Evolutionary conservation across 1,140 invertebrate species (phyloP).

Genomic region (Drosophila orosa): DNA sequence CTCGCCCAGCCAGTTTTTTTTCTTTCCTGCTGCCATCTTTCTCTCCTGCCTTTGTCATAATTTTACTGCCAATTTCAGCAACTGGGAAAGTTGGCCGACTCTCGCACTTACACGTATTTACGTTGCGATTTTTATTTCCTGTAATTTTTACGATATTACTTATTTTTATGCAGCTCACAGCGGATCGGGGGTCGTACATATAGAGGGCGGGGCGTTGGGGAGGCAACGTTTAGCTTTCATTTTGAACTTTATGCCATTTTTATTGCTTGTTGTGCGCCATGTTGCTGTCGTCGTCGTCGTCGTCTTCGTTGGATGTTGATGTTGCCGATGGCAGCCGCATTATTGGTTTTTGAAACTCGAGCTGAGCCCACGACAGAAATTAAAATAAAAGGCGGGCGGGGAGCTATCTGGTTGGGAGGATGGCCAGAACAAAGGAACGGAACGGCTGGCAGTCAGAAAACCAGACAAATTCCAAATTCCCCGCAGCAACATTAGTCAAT

Average conservation of each 20-base stretch:
- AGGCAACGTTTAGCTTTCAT: constrained; percentile 72
- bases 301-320: constrained; percentile 14
- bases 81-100: constrained; percentile 74
- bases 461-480: constrained; percentile 35
- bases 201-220: constrained; percentile 14
- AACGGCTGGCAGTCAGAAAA: constrained; percentile 4
- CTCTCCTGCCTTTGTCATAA: constrained; percentile 60
- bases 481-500: constrained; percentile 52
- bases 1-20: constrained; percentile 8
- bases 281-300: constrained; percentile 48
- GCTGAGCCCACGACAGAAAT: constrained; percentile 66
- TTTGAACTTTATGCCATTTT: constrained; percentile 78
- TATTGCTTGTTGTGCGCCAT: constrained; percentile 65
- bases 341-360: constrained; percentile 74
- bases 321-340: constrained; percentile 58
- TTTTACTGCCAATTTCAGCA: constrained; percentile 77
- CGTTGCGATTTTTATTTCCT: constrained; percentile 81
- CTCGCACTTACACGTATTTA: constrained; percentile 79
- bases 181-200: constrained; percentile 25
- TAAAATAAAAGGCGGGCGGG: constrained; percentile 58
- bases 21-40: constrained; percentile 17
- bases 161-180: constrained; percentile 80
- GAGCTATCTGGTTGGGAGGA: constrained; percentile 15
- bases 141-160: constrained; percentile 83
- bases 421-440: constrained; percentile 37